These are phyloP conservation scores for Chascanopsetta lugubris DNA, from an alignment of 2,113 vertebrate species.

Conservation along the genomic window DNA sequence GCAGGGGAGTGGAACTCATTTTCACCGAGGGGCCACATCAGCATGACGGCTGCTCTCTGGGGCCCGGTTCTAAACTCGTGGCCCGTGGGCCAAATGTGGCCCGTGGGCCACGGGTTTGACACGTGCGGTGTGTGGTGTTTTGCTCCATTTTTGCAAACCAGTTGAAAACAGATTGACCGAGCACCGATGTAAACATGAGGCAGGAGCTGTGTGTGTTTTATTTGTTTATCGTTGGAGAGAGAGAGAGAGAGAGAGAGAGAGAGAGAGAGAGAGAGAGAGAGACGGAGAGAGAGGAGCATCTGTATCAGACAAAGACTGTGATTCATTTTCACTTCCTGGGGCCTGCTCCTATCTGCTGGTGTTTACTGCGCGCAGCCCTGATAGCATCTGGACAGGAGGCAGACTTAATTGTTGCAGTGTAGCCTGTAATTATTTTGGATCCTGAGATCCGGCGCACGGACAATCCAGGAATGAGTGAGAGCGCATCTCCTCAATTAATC, in stretches of 20 bases:
- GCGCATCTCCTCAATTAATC: conserved; percentile 51
- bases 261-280: no score
- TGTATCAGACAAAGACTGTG: conserved; percentile 54
- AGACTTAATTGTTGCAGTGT: conserved; percentile 65
- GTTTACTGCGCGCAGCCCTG: conserved; percentile 65
- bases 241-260: no score
- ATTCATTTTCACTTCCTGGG: conserved; percentile 66
- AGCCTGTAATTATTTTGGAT: conserved; percentile 57
- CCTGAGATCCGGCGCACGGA: conserved; percentile 49
- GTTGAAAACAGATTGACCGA: conserved; percentile 15
- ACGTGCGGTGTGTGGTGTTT: no score
- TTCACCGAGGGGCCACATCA: no score
- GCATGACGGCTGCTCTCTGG: no score
- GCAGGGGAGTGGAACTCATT: no score
- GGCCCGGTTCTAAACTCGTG: no score
- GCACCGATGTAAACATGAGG: conserved; percentile 24
- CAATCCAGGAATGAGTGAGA: conserved; percentile 50
- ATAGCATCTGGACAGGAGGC: conserved; percentile 70
- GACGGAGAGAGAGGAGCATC: conserved; percentile 7
- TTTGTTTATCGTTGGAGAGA: not conserved
- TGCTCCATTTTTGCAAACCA: no score
- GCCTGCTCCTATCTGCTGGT: conserved; percentile 58
- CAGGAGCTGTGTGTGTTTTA: conserved; percentile 7
- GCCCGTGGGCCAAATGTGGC: no score
- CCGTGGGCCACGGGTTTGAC: no score